These are phyloP conservation scores for Lasioglossum figueresi DNA, from an alignment of 2,888 invertebrate genomes.

Conservation along the genomic window DNA sequence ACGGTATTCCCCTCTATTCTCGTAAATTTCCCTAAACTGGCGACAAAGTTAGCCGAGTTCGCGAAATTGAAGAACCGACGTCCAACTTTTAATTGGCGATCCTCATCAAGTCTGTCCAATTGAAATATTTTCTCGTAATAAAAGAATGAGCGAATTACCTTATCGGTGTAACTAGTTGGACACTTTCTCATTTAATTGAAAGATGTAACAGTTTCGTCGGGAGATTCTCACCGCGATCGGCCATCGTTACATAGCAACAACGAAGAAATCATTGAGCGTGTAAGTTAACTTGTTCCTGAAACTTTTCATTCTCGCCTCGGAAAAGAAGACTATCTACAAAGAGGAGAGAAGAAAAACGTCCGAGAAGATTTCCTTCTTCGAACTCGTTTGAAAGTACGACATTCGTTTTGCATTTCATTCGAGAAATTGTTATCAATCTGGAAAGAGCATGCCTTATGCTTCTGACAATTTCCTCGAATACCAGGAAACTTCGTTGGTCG, in stretches of 20 bases:
- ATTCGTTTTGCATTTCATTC: conserved; percentile 63
- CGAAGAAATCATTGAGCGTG: conserved; percentile 27
- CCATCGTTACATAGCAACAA: conserved; percentile 1
- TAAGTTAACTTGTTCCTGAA: conserved; percentile 29
- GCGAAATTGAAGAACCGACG: not conserved
- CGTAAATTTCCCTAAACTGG: too few relatives aligned
- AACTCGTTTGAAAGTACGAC: conserved; percentile 60
- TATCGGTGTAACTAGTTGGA: not conserved
- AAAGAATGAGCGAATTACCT: not conserved
- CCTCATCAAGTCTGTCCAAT: not conserved
- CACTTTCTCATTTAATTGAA: conserved; percentile 4
- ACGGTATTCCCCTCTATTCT: too few relatives aligned
- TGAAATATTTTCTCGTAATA: not conserved
- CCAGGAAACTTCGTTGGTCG: conserved; percentile 29
- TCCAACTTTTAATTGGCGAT: conserved; percentile 1
- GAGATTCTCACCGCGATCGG: conserved; percentile 8
- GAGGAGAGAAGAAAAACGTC: conserved; percentile 23
- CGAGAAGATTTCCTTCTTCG: conserved; percentile 32
- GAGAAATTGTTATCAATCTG: conserved; percentile 66
- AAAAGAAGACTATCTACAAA: conserved; percentile 7
- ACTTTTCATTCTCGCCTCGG: conserved; percentile 25
- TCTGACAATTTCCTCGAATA: conserved; percentile 47
- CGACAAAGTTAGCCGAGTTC: not conserved
- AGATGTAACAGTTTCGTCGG: not conserved
- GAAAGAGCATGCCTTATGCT: conserved; percentile 39